Evolutionary conservation across 1,140 invertebrate genomes (phyloP).

Genomic region (Calliphora vicina): DNA sequence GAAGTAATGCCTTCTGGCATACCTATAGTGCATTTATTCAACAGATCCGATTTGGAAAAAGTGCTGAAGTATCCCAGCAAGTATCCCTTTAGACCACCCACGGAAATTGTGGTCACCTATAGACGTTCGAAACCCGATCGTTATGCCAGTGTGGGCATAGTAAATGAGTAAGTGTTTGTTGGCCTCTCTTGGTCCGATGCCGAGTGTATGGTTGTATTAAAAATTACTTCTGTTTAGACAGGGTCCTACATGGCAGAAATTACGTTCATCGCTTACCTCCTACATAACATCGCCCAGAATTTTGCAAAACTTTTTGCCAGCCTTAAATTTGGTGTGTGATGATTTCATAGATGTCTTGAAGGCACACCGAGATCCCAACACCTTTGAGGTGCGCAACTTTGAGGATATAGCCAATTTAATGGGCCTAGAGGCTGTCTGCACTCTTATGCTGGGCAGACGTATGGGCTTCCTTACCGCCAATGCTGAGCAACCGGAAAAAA

Average conservation of each 20-base stretch:
- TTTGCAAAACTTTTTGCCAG: conserved; percentile 78
- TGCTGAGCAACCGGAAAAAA: conserved; percentile 64
- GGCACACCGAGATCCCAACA: conserved; percentile 64
- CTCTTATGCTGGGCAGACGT: conserved; percentile 77
- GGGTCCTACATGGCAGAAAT: conserved; percentile 80
- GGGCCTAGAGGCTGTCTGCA: conserved; percentile 82
- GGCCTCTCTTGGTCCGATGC: neutral
- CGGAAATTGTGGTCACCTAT: conserved; percentile 82
- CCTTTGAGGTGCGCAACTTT: conserved; percentile 69
- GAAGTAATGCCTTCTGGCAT: conserved; percentile 80
- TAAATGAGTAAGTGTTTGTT: conserved; percentile 76
- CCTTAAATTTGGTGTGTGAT: conserved; percentile 78
- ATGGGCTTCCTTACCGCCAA: conserved; percentile 79
- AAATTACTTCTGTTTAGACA: conserved; percentile 67
- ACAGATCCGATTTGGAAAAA: conserved; percentile 78
- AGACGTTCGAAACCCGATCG: conserved; percentile 76
- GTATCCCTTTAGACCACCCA: conserved; percentile 82
- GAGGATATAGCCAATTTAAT: conserved; percentile 78
- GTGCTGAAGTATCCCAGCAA: conserved; percentile 75
- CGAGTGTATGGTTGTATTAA: neutral
- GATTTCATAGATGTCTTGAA: conserved; percentile 78
- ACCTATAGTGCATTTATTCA: conserved; percentile 79
- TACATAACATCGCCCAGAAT: conserved; percentile 80
- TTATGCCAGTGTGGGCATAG: conserved; percentile 80
- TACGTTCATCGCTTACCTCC: conserved; percentile 77